A percentile compares a stretch with the other conserved stretches of the same genome.
Conservation (phyloP, 1,140 invertebrate species). For the Ceratosolen solmsi region DNA sequence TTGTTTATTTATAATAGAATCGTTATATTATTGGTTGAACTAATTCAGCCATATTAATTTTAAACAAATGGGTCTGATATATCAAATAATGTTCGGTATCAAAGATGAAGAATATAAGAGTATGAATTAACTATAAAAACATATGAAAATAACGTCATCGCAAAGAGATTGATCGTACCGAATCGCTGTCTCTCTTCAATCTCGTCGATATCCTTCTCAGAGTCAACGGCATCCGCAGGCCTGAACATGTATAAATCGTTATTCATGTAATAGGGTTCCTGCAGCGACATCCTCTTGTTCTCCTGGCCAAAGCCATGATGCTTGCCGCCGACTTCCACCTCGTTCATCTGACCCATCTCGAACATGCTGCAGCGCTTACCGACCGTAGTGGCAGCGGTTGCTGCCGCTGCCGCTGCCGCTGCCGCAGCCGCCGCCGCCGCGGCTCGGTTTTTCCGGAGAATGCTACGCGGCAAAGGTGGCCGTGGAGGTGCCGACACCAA, state of each 20-base stretch:
- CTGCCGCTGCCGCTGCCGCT: slow-evolving; percentile 67
- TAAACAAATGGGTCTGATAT: too few relatives aligned
- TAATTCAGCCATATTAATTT: too few relatives aligned
- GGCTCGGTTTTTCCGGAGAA: slow-evolving; percentile 78
- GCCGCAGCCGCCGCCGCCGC: slow-evolving; percentile 74
- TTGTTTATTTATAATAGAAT: too few relatives aligned
- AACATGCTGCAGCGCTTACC: slow-evolving; percentile 87
- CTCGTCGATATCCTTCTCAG: slow-evolving; percentile 71
- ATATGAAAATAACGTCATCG: too few relatives aligned
- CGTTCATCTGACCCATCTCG: slow-evolving; percentile 78
- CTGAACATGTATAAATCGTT: slow-evolving; percentile 72
- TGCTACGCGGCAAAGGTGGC: slow-evolving; percentile 82
- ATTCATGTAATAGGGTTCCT: slow-evolving; percentile 81
- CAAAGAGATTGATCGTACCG: too few relatives aligned
- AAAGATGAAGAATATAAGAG: too few relatives aligned
- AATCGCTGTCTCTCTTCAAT: slow-evolving; percentile 66
- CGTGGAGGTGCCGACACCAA: slow-evolving; percentile 76
- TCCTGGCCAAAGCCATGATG: slow-evolving; percentile 65
- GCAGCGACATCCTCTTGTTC: slow-evolving; percentile 81
- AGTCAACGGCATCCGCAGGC: slow-evolving; percentile 63
- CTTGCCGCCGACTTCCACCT: slow-evolving; percentile 66
- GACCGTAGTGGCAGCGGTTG: slow-evolving; percentile 71
- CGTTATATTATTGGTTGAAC: too few relatives aligned
- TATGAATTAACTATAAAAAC: too few relatives aligned
- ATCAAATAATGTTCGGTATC: too few relatives aligned